Conservation (phyloP, 2,888 invertebrate genomes). For the Entomobrya multifasciata region DNA sequence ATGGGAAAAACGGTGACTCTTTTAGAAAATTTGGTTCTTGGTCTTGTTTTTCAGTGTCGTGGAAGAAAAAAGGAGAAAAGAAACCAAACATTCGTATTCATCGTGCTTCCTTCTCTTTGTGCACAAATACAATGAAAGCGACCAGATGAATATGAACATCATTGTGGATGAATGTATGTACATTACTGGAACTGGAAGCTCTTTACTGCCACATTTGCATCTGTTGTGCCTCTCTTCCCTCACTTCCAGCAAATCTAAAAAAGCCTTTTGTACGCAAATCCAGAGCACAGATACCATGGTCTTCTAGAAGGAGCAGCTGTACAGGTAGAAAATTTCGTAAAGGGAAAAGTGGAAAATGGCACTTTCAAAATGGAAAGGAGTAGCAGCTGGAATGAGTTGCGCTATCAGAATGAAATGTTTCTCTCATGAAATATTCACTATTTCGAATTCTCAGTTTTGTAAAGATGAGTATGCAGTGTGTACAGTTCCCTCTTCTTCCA, state of each 20-base stretch:
- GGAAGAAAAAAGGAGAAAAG: not conserved
- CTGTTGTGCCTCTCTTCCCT: constrained; percentile 22
- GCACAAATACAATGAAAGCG: not conserved
- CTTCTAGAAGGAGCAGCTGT: not conserved
- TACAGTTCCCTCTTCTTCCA: too few relatives aligned
- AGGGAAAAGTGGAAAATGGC: constrained; percentile 3
- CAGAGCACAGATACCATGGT: not conserved
- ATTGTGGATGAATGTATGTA: not conserved
- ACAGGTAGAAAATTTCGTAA: constrained; percentile 28
- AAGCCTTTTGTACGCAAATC: constrained; percentile 17
- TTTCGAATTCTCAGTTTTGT: constrained; percentile 57
- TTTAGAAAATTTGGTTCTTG: not conserved
- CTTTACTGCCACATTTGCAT: constrained; percentile 24
- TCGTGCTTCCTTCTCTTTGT: not conserved
- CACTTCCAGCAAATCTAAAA: too few relatives aligned
- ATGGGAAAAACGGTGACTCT: constrained; percentile 34
- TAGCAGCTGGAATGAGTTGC: constrained; percentile 49
- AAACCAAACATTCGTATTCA: constrained; percentile 5
- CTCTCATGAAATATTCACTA: constrained; percentile 66
- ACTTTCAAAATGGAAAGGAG: constrained; percentile 20
- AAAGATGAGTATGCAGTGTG: constrained; percentile 27
- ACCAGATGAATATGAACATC: not conserved
- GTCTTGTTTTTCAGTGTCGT: not conserved
- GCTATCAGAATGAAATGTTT: constrained; percentile 65
- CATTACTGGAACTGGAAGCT: too few relatives aligned